Evolutionary conservation across 1,140 invertebrate genomes (phyloP), one percentile per base, ranked within the genome.

Genomic region (Mamestra configurata): DNA sequence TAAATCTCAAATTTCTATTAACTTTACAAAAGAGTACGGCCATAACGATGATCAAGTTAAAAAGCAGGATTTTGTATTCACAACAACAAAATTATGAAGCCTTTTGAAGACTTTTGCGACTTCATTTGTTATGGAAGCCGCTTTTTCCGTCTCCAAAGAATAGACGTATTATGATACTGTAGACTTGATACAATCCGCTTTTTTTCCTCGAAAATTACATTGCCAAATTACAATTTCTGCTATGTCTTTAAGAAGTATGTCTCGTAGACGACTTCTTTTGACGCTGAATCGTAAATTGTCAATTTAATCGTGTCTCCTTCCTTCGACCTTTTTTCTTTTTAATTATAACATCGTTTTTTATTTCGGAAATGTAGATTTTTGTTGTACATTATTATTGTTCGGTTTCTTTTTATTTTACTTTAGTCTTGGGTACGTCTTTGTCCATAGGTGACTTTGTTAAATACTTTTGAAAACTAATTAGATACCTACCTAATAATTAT

Each of bases 221-320:
- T 55, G 20, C 15, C 66, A 70, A 49, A 49, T 70, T 70, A 51
- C 43, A 51, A 53, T 75, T 37, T 59, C 15, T 75, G 22, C n/a
- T 53, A n/a, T 72, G 27, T 24, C 15, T 37, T 59, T 15, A 55
- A 27, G 53, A 40, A 55, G n/a, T 43, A 27, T 57, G 51, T 78
- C 66, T 40, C 22, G 20, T 66, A 10, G 13, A 59, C 22, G 46
- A 70, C 71, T 71, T 70, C 61, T 43, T 78, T 78, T 46, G 51
- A 59, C 49, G 64, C 10, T 31, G 18, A 3, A 10, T 59, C 77
- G 11, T 37, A 78, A 70, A 70, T 59, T 57, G 77, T 13, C 77
- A 78, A 51, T 78, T 71, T 78, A 70, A 71, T 78, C 51, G 46
- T 59, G 37, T 70, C 22, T 20, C 22, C 5, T 22, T 66, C 13